Evolutionary conservation across 2,797 vertebrate genomes (phyloP), one percentile per base, ranked within the genome.

Genomic region (Carduelis carduelis): DNA sequence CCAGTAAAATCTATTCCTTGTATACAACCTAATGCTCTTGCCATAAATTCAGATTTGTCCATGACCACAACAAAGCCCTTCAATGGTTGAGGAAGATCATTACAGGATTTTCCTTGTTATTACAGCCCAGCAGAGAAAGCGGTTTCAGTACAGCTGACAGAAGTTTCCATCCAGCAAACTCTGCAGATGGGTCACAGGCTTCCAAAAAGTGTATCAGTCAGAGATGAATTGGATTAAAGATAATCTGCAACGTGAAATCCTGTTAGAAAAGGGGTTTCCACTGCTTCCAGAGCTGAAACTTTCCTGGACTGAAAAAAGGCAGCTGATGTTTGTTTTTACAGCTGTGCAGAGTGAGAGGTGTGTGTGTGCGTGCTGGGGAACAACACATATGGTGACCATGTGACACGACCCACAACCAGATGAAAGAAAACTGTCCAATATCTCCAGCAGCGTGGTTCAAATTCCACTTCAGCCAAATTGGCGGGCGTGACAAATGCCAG

Each of bases 311-410:
- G 77, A 96, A 95, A 81, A 87, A 80, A 74, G 91, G 89, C 96
- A 96, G 96, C 96, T 97, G 96, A 96, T 95, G 94, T 96, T 96
- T 97, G 97, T 98, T 98, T 98, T 96, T 95, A 97, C 97, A 98
- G 98, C 97, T 98, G 97, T 28, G 69, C 56, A 44, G 93, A 88
- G 77, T 56, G 92, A 92, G 89, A 83, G 66, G 91, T 82, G 90
- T 86, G 93, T 91, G 88, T 53, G 88, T 89, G 87, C 37, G 1
- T 90, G 95, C 90, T 0, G 69, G 72, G 91, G 82, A 95, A 59
- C 75, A 94, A 71, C 90, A 95, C 96, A 97, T 96, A 95, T 97
- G 96, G 95, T 96, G 94, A 55, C 95, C 96, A 97, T 96, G 96
- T 97, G 97, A 96, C 89, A 96, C 43, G 11, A 87, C 90, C 92